Percentiles rank a stretch among this genome's conserved stretches.
phyloP scores from a whole-genome alignment of 1,140 invertebrate genomes.

The Euwallacea fornicatus region DNA sequence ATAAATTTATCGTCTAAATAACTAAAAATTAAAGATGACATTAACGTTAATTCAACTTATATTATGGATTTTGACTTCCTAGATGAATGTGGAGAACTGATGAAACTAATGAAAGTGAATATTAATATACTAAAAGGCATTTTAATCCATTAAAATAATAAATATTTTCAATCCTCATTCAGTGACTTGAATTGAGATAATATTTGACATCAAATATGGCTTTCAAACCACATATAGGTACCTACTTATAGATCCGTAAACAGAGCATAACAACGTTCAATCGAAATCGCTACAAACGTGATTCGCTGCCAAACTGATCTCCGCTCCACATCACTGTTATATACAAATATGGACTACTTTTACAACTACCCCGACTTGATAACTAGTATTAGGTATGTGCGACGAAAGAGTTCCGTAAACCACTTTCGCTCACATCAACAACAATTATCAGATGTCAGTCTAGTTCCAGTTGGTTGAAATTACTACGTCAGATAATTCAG shows the following conservation, averaged over 20 bases:
- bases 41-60: background rate
- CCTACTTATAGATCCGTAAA: too few species aligned
- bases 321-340: background rate
- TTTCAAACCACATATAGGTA: too few species aligned
- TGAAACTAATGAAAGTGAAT: too few species aligned
- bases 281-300: too few species aligned
- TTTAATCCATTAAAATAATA: too few species aligned
- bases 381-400: background rate
- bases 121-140: too few species aligned
- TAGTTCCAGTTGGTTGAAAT: conserved; percentile 4
- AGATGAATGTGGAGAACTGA: too few species aligned
- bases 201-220: too few species aligned
- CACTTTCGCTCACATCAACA: conserved; percentile 1
- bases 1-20: background rate
- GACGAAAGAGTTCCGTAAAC: background rate
- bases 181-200: too few species aligned
- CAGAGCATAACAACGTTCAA: too few species aligned
- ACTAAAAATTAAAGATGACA: background rate
- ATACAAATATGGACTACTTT: background rate
- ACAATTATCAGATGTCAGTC: conserved; percentile 7
- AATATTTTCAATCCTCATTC: too few species aligned
- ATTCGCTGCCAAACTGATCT: too few species aligned
- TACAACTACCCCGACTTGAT: background rate
- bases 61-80: background rate
- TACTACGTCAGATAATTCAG: background rate